Percentiles rank a stretch among this genome's conserved stretches.
These are phyloP conservation scores for Aramus guarauna DNA, from an alignment of 2,113 vertebrate species.

Conservation along the genomic window DNA sequence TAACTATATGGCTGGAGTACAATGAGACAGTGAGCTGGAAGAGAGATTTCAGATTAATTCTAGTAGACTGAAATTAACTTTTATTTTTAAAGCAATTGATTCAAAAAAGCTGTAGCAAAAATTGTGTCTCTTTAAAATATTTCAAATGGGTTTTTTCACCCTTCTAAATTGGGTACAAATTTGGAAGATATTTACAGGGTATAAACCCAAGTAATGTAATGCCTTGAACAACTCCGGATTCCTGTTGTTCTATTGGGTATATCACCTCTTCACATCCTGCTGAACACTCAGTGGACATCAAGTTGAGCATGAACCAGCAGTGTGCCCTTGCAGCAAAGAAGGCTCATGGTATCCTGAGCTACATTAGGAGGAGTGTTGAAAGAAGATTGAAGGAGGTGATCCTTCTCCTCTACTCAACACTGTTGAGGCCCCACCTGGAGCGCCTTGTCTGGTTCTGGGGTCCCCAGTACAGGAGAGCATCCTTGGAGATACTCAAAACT, in stretches of 20 bases:
- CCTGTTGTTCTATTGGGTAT: background rate
- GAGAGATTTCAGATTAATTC: background rate
- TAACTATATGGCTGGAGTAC: background rate
- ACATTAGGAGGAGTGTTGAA: background rate
- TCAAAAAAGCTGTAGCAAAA: background rate
- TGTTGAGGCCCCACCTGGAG: background rate
- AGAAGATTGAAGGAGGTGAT: background rate
- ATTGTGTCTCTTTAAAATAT: background rate
- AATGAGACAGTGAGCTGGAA: background rate
- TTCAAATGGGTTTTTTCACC: background rate
- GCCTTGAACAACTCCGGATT: background rate
- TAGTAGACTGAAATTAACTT: background rate
- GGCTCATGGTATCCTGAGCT: background rate
- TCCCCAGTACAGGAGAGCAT: background rate
- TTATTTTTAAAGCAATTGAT: background rate
- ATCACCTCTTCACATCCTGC: background rate
- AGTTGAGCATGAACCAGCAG: background rate
- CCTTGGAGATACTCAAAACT: background rate
- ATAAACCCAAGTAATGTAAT: background rate
- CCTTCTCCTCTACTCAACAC: background rate
- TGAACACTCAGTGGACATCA: background rate
- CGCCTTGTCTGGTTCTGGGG: background rate
- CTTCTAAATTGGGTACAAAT: background rate
- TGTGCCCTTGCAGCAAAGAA: background rate
- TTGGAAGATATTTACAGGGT: background rate